Evolutionary conservation across 2,888 invertebrate genomes (phyloP).

Genomic region (Dendrolimus pini): DNA sequence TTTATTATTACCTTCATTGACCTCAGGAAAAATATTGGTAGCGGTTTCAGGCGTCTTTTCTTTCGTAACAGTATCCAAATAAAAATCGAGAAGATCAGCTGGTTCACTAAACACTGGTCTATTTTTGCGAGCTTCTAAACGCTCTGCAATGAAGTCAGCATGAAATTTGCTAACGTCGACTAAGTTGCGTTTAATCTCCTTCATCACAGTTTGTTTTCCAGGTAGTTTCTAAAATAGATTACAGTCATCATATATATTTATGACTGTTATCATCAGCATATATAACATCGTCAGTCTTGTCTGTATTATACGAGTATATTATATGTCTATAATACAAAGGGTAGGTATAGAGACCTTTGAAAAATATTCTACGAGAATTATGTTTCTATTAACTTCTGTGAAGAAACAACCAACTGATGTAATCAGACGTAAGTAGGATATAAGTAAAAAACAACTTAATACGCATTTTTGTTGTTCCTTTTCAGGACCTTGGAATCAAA

Average conservation of each 20-base stretch:
- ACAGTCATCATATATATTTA: too few species aligned
- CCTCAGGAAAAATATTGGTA: conserved; percentile 21
- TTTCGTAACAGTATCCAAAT: conserved; percentile 26
- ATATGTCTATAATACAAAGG: conserved; percentile 7
- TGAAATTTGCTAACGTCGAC: conserved; percentile 33
- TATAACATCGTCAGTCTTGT: background rate
- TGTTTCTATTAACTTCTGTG: background rate
- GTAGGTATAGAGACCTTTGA: background rate
- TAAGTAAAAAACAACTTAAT: too few species aligned
- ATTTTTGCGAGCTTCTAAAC: conserved; percentile 17
- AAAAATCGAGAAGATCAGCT: conserved; percentile 34
- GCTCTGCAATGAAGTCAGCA: conserved; percentile 17
- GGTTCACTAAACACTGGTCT: conserved; percentile 16
- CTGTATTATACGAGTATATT: background rate
- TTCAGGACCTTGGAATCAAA: too few species aligned
- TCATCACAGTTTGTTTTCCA: conserved; percentile 29
- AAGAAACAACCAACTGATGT: background rate
- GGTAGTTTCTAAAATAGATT: conserved; percentile 28
- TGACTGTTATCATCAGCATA: too few species aligned
- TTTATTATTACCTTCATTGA: conserved; percentile 20
- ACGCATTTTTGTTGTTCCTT: too few species aligned
- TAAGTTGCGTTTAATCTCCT: conserved; percentile 68
- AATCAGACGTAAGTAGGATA: too few species aligned
- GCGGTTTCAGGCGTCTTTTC: conserved; percentile 10
- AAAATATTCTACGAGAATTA: background rate